A percentile compares a stretch with the other conserved stretches of the same genome.
Evolutionary conservation across 2,113 vertebrate species (phyloP).

Genomic region (Sarotherodon lohbergeri): DNA sequence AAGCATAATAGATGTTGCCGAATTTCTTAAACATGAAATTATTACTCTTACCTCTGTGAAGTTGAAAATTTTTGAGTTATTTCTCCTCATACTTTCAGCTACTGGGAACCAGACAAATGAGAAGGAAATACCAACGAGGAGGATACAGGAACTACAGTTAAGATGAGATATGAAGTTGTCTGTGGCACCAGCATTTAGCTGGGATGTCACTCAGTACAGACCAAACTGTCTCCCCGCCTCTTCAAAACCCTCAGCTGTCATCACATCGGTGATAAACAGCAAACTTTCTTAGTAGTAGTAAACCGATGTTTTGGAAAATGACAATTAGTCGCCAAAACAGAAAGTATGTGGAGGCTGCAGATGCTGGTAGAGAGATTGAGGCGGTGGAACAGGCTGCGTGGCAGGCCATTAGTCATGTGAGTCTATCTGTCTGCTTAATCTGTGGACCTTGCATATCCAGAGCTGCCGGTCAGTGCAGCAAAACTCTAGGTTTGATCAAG

Average conservation of each 20-base stretch:
- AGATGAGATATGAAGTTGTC: conserved; percentile 36
- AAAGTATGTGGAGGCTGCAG: neutral
- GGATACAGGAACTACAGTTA: conserved; percentile 36
- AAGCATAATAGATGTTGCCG: neutral
- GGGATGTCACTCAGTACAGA: neutral
- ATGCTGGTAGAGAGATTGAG: neutral
- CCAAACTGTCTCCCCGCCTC: conserved; percentile 5
- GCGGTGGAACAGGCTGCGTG: neutral
- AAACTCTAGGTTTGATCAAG: neutral
- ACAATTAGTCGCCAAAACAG: neutral
- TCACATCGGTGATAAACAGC: neutral
- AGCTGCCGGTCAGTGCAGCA: conserved; percentile 1
- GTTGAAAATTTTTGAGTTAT: conserved; percentile 47
- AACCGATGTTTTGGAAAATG: neutral
- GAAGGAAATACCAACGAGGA: conserved; percentile 35
- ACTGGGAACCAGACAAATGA: conserved; percentile 6
- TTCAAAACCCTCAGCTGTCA: neutral
- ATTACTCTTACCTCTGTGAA: conserved; percentile 48
- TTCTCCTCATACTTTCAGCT: conserved; percentile 45
- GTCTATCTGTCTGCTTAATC: conserved; percentile 29
- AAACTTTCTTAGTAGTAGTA: neutral
- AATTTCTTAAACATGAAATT: neutral
- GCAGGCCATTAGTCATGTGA: neutral
- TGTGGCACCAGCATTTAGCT: neutral
- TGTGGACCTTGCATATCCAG: neutral